Conservation (phyloP, 2,797 vertebrate genomes). For the Toxotes lorentzi region DNA sequence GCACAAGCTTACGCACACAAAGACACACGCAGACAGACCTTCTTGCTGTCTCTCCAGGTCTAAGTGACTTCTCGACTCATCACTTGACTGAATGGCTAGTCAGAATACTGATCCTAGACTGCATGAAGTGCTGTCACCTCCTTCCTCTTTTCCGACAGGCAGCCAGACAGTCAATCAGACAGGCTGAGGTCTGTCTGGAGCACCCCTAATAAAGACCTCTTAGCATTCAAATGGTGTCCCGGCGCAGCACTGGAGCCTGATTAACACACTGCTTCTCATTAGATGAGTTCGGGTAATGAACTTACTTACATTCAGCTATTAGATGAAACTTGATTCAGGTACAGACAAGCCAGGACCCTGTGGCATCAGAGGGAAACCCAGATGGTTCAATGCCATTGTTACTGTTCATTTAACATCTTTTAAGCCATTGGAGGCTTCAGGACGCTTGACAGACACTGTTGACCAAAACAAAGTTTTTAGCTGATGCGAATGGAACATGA, state of each 20-base stretch:
- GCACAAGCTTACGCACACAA: background rate
- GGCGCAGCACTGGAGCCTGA: conserved; percentile 67
- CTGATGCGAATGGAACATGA: conserved; percentile 11
- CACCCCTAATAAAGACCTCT: conserved; percentile 76
- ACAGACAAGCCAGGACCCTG: conserved; percentile 35
- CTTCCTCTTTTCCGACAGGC: conserved; percentile 66
- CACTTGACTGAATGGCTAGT: conserved; percentile 71
- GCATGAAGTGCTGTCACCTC: conserved; percentile 75
- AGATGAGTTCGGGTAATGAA: conserved; percentile 74
- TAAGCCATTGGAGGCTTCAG: conserved; percentile 8
- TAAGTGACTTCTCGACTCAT: conserved; percentile 75
- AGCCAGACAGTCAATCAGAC: conserved; percentile 81
- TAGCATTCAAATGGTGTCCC: conserved; percentile 76
- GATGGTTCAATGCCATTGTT: conserved; percentile 37
- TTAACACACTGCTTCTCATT: conserved; percentile 77
- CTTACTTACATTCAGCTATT: conserved; percentile 67
- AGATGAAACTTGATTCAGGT: conserved; percentile 68
- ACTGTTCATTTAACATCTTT: conserved; percentile 32
- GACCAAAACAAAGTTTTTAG: conserved; percentile 22
- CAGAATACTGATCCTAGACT: conserved; percentile 63
- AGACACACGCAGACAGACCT: conserved; percentile 20
- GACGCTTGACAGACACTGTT: conserved; percentile 21
- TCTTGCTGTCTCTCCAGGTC: conserved; percentile 45
- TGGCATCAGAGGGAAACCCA: conserved; percentile 38
- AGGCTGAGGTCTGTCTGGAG: conserved; percentile 76